Percentiles rank a stretch among this genome's conserved stretches.
phyloP scores from a whole-genome alignment of 2,888 invertebrate species.

The Metacarcinus magister region DNA sequence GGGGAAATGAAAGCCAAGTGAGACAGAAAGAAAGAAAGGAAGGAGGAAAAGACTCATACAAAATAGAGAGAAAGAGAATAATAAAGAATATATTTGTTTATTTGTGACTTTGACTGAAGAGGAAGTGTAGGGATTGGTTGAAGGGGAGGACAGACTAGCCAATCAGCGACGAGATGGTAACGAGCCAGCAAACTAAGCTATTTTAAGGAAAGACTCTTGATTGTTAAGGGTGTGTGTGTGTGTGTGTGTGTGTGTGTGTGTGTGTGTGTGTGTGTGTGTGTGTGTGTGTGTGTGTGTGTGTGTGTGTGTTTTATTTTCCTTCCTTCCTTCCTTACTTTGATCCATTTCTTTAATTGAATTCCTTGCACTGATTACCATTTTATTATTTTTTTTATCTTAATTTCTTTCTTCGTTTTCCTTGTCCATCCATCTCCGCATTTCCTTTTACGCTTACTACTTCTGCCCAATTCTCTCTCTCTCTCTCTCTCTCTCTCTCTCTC shows the following conservation, averaged over 20 bases:
- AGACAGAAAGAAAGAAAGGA: neutral
- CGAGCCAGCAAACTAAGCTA: constrained; percentile 12
- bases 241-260: constrained; percentile 26
- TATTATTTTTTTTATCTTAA: neutral
- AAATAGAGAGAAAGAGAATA: constrained; percentile 22
- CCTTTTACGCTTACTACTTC: neutral
- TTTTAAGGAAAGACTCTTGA: neutral
- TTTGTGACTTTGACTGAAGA: neutral
- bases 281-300: neutral
- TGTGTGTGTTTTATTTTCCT: neutral
- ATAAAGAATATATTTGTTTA: neutral
- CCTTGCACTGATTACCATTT: neutral
- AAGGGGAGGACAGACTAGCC: neutral
- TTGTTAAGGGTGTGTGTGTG: neutral
- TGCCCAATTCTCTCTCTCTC: too few relatives aligned
- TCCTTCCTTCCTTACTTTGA: neutral
- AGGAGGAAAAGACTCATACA: neutral
- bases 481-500: neutral
- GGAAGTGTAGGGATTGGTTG: neutral
- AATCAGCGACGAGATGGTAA: neutral
- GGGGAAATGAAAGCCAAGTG: neutral
- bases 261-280: constrained; percentile 29
- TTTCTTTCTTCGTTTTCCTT: neutral
- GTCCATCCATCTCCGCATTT: neutral
- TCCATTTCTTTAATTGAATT: neutral